A percentile compares a stretch with the other conserved stretches of the same genome.
Conservation (phyloP, 2,888 invertebrate genomes). For the Margaritifera margaritifera region DNA sequence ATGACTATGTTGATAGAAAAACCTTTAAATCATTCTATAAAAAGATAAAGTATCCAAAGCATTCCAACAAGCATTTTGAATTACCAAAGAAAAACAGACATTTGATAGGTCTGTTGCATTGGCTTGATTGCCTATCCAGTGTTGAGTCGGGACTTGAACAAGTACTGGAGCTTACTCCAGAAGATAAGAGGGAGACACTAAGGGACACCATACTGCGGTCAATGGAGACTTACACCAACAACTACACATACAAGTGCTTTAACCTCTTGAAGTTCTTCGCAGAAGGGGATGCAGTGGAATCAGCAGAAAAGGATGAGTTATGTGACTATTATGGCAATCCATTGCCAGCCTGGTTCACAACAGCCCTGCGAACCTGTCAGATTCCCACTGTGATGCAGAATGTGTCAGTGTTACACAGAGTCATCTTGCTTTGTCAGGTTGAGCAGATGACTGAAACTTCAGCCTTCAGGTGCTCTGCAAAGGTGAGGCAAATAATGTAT, state of each 20-base stretch:
- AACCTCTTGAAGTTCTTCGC: not conserved
- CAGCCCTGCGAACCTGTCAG: constrained; percentile 78
- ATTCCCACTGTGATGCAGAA: constrained; percentile 81
- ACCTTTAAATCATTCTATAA: constrained; percentile 82
- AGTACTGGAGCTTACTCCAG: constrained; percentile 54
- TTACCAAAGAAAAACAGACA: constrained; percentile 76
- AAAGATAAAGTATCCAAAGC: constrained; percentile 75
- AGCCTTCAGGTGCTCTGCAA: constrained; percentile 54
- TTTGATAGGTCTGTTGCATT: constrained; percentile 82
- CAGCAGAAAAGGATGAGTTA: constrained; percentile 10
- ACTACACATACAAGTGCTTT: constrained; percentile 8
- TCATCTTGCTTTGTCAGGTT: constrained; percentile 65
- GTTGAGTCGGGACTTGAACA: constrained; percentile 81
- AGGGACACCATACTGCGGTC: constrained; percentile 54
- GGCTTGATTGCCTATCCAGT: constrained; percentile 82
- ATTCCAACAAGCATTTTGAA: constrained; percentile 43
- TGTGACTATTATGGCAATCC: constrained; percentile 36
- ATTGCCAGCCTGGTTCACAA: constrained; percentile 80
- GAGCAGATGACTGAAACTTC: constrained; percentile 55
- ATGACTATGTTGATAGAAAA: constrained; percentile 84
- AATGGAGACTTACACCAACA: constrained; percentile 59
- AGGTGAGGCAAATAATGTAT: constrained; percentile 63
- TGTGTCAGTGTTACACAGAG: constrained; percentile 57
- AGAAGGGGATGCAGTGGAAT: constrained; percentile 3
- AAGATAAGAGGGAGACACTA: constrained; percentile 44